A percentile compares a stretch with the other conserved stretches of the same genome.
Evolutionary conservation across 2,113 vertebrate species (phyloP).

Genomic region (Sapajus apella): DNA sequence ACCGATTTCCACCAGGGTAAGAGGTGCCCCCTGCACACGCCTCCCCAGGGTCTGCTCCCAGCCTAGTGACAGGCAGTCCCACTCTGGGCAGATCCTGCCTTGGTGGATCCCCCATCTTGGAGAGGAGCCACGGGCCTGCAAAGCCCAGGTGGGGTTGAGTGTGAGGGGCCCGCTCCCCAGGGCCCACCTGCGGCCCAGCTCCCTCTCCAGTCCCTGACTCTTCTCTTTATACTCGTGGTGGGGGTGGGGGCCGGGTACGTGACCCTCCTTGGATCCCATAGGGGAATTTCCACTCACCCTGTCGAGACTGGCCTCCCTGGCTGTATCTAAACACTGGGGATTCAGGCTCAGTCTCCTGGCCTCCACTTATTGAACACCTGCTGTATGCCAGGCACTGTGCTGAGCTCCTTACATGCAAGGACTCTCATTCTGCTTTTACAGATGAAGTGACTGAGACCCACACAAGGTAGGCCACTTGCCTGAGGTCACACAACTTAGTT

Average conservation of each 20-base stretch:
- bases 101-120: not conserved
- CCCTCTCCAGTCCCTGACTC: not conserved
- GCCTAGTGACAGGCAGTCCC: accelerated
- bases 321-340: accelerated
- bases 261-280: not conserved
- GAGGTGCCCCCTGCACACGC: accelerated
- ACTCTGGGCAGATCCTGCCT: not conserved
- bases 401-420: accelerated
- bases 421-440: not conserved
- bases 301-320: not conserved
- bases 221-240: too few relatives aligned
- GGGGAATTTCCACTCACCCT: not conserved
- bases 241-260: too few relatives aligned
- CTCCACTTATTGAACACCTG: not conserved
- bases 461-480: not conserved
- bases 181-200: not conserved
- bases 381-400: not conserved
- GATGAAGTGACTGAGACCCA: not conserved
- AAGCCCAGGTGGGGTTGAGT: not conserved
- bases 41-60: not conserved
- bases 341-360: not conserved
- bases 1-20: conserved; percentile 91
- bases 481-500: not conserved
- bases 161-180: too few relatives aligned
- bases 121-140: not conserved